Conservation (phyloP, 2,113 vertebrate species). For the Epinephelus fuscoguttatus region DNA sequence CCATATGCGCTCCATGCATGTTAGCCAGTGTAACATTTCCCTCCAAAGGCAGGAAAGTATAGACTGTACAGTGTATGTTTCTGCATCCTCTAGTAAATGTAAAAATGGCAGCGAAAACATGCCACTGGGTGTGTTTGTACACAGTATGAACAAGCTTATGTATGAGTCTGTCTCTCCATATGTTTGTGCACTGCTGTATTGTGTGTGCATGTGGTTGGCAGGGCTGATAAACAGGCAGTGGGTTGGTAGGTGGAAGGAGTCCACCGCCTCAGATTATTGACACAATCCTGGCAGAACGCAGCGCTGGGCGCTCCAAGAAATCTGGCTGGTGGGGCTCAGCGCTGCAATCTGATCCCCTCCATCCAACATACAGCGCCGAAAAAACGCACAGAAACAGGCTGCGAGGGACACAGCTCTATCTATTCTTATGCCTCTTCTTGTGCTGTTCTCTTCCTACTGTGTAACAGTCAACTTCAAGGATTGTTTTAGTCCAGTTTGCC, state of each 20-base stretch:
- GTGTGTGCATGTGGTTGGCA: slow-evolving; percentile 58
- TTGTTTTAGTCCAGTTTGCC: slow-evolving; percentile 36
- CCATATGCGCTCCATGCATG: slow-evolving; percentile 34
- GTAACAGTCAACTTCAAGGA: slow-evolving; percentile 40
- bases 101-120: slow-evolving; percentile 17
- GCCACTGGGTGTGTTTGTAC: slow-evolving; percentile 21
- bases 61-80: background rate
- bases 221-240: slow-evolving; percentile 72
- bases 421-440: slow-evolving; percentile 37
- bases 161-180: background rate
- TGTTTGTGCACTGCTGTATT: slow-evolving; percentile 17
- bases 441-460: slow-evolving; percentile 26
- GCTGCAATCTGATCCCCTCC: slow-evolving; percentile 73
- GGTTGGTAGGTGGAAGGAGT: slow-evolving; percentile 69
- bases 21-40: background rate
- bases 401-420: slow-evolving; percentile 48
- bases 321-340: slow-evolving; percentile 51
- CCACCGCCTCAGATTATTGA: slow-evolving; percentile 79
- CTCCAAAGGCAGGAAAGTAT: background rate
- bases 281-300: slow-evolving; percentile 75
- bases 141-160: slow-evolving; percentile 25
- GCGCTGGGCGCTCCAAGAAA: slow-evolving; percentile 68
- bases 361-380: slow-evolving; percentile 40
- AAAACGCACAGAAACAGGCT: slow-evolving; percentile 55
- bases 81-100: slow-evolving; percentile 22